Conservation (phyloP, 2,888 invertebrate species). For the Amphipyra berbera region DNA sequence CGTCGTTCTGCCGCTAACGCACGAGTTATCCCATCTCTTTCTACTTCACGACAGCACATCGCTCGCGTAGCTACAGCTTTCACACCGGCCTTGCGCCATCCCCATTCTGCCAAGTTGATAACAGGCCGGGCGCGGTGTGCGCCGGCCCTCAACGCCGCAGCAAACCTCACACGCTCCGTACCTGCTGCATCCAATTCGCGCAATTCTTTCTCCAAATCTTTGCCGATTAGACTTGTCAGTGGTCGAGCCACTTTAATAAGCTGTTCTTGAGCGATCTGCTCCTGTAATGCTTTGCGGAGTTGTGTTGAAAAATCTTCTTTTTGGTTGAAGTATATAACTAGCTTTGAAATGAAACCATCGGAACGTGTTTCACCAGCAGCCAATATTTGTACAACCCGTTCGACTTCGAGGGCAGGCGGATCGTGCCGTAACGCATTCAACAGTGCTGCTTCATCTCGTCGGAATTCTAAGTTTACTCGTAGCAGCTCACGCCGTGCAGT, state of each 20-base stretch:
- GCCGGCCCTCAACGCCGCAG: slow-evolving; percentile 67
- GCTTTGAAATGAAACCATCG: slow-evolving; percentile 66
- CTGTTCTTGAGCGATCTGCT: slow-evolving; percentile 18
- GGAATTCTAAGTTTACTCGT: slow-evolving; percentile 64
- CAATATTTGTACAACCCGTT: slow-evolving; percentile 56
- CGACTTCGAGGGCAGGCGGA: slow-evolving; percentile 55
- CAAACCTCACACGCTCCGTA: slow-evolving; percentile 44
- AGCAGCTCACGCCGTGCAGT: slow-evolving; percentile 71
- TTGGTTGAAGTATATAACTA: slow-evolving; percentile 74
- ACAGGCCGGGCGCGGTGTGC: slow-evolving; percentile 66
- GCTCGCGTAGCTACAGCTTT: slow-evolving; percentile 71
- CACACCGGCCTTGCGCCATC: slow-evolving; percentile 68
- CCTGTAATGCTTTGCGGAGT: slow-evolving; percentile 43
- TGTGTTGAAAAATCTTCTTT: slow-evolving; percentile 64
- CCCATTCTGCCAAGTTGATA: slow-evolving; percentile 61
- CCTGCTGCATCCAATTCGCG: slow-evolving; percentile 41
- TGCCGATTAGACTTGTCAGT: slow-evolving; percentile 40
- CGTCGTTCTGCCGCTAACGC: slow-evolving; percentile 64
- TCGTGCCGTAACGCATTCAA: slow-evolving; percentile 76
- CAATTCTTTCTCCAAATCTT: slow-evolving; percentile 42
- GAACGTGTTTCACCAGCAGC: slow-evolving; percentile 42
- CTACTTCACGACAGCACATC: slow-evolving; percentile 58
- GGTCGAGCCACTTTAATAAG: slow-evolving; percentile 42
- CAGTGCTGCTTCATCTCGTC: slow-evolving; percentile 69
- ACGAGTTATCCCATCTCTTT: slow-evolving; percentile 56